Evolutionary conservation across 1,140 invertebrate genomes (phyloP).

Genomic region (Hyphantria cunea): DNA sequence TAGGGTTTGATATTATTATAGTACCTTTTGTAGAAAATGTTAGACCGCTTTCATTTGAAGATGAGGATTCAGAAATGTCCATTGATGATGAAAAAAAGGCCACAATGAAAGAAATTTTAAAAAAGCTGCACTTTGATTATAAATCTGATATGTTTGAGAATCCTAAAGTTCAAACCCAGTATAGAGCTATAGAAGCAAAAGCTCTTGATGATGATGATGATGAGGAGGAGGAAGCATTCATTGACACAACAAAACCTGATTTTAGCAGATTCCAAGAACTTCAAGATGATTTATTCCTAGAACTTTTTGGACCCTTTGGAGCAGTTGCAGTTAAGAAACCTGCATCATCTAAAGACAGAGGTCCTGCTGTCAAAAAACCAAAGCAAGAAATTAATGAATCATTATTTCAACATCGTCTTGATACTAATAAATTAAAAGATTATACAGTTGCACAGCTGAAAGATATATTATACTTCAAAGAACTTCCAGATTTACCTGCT

Average conservation of each 20-base stretch:
- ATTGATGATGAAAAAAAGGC: constrained; percentile 47
- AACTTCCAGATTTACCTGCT: constrained; percentile 45
- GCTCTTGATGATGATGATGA: constrained; percentile 60
- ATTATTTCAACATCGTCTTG: constrained; percentile 47
- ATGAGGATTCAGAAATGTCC: constrained; percentile 39
- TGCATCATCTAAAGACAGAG: constrained; percentile 17
- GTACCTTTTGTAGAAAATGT: constrained; percentile 72
- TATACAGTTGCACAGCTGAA: constrained; percentile 62
- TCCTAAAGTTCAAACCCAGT: constrained; percentile 61
- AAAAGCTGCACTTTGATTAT: constrained; percentile 56
- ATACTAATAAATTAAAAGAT: constrained; percentile 41
- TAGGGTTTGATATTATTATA: constrained; percentile 71
- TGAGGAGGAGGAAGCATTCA: constrained; percentile 56
- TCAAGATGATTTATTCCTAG: constrained; percentile 64
- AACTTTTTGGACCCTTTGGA: constrained; percentile 71
- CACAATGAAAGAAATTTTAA: constrained; percentile 63
- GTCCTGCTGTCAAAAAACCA: constrained; percentile 43
- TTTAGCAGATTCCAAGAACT: constrained; percentile 49
- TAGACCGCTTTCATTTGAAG: constrained; percentile 52
- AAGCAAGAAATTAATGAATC: constrained; percentile 56
- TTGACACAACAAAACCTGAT: constrained; percentile 63
- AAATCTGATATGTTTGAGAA: constrained; percentile 70
- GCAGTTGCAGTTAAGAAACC: constrained; percentile 49
- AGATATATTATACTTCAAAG: constrained; percentile 55
- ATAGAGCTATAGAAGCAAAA: constrained; percentile 63